A percentile compares a stretch with the other conserved stretches of the same genome.
These are phyloP conservation scores for Microdon myrmicae DNA, from an alignment of 2,888 invertebrate species.

Conservation along the genomic window DNA sequence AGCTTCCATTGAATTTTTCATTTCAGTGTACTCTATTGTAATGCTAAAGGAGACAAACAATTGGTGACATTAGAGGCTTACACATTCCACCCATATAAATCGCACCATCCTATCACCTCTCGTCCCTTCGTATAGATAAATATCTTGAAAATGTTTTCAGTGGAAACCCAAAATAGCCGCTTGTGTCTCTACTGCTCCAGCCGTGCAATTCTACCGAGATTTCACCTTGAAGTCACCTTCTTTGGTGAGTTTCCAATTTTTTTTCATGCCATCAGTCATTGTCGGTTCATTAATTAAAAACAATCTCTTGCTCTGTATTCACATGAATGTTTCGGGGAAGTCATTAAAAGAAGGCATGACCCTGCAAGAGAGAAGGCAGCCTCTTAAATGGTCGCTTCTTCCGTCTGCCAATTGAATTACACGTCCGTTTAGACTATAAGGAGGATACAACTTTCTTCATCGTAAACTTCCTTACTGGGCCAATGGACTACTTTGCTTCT, in stretches of 20 bases:
- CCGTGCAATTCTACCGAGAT: not conserved
- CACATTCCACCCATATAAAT: no score
- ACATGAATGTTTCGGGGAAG: no score
- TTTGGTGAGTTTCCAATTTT: no score
- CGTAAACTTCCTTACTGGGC: not conserved
- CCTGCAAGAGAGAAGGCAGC: conserved; percentile 5
- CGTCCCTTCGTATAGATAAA: not conserved
- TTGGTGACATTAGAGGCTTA: no score
- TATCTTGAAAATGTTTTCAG: not conserved
- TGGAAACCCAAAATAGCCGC: not conserved
- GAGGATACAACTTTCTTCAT: conserved; percentile 23
- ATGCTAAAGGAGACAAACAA: no score
- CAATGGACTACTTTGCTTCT: conserved; percentile 13
- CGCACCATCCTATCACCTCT: not conserved
- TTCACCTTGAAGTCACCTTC: no score
- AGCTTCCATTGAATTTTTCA: not conserved
- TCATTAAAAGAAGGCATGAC: conserved; percentile 22
- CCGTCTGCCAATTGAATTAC: conserved; percentile 47
- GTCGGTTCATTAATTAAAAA: conserved; percentile 42
- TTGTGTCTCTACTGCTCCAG: not conserved
- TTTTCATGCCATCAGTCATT: conserved; percentile 23
- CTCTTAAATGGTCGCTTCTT: conserved; percentile 18
- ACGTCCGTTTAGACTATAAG: conserved; percentile 41
- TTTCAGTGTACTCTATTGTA: not conserved
- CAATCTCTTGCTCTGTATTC: no score